Base-by-base conservation (phyloP, 1,140 invertebrate genomes). In the Hyles euphorbiae region DNA sequence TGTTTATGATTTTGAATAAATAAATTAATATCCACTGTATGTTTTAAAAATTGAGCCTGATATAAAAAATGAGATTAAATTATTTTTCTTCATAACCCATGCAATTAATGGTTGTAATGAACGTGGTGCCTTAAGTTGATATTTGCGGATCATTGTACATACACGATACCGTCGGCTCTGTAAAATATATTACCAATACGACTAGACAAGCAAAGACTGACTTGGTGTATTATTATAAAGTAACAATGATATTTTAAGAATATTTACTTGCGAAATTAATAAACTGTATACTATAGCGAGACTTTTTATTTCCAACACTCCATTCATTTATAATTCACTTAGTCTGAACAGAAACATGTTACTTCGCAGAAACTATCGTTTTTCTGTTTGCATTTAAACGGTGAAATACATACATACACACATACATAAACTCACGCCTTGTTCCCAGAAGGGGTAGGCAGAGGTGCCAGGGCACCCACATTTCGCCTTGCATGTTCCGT, bases 131-230 rank as follows among this genome's bases (percentile, higher is more conserved):
- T 65, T 70, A 54, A 49, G 22, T 57, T 53, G 56, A 48, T 48
- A 48, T 48, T 48, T 48, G 11, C 9, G 11, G 6, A 11, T 12
- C 44, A 46, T 61, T 72, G 70, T 69, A 74, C 74, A 76, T 75
- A 61, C 54, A n/a, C 58, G 59, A 61, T 61, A 53, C 46, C 45
- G n/a, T 67, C 44, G 58, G 57, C 76, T 68, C 60, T 76, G 69
- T 71, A 73, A 50, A 63, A 70, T 68, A 77, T 76, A 65, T 78
- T 83, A 83, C 76, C 74, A 75, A 83, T 74, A 72, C 67, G 71
- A 83, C 76, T 85, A 85, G 78, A 74, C 82, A 81, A 82, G 81
- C 79, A 87, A 88, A 88, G 85, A 88, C 85, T 88, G 85, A 88
- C 83, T 88, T 86, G 79, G 79, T 84, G 74, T 86, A 85, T 83